Conservation (phyloP, 2,888 invertebrate species). For the Amphipoea lucens region DNA sequence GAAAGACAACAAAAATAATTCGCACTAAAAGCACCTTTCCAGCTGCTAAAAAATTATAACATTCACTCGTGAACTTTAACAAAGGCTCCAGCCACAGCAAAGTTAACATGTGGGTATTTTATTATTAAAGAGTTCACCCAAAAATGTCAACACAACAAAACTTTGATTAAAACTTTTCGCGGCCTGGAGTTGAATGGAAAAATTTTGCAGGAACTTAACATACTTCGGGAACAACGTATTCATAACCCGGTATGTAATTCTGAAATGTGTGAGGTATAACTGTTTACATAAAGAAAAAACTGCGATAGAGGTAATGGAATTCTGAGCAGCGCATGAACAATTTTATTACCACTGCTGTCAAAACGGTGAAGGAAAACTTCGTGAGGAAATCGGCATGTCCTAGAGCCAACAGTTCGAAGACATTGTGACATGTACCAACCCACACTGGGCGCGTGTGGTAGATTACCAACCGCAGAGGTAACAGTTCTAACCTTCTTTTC, state of each 20-base stretch:
- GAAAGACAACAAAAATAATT: neutral
- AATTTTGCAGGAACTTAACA: conserved; percentile 58
- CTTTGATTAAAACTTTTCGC: conserved; percentile 65
- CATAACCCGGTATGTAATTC: conserved; percentile 52
- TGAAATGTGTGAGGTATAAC: conserved; percentile 35
- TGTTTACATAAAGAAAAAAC: conserved; percentile 51
- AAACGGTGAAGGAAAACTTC: neutral
- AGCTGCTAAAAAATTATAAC: conserved; percentile 23
- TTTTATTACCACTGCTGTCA: neutral
- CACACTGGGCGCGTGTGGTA: neutral
- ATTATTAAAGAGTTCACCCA: conserved; percentile 51
- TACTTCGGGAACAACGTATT: conserved; percentile 56
- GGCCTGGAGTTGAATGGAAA: conserved; percentile 55
- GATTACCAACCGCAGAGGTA: neutral
- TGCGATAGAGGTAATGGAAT: neutral
- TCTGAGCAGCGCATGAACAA: neutral
- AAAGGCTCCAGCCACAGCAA: conserved; percentile 20
- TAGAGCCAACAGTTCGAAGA: neutral
- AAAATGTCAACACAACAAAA: conserved; percentile 63
- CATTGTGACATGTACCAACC: neutral
- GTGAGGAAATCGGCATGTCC: neutral
- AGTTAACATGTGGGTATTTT: conserved; percentile 56
- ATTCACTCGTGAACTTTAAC: conserved; percentile 40
- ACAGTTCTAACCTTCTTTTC: neutral
- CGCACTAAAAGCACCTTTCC: conserved; percentile 2